These are phyloP conservation scores for Nannoperca australis DNA, from an alignment of 2,797 vertebrate species.

Conservation along the genomic window DNA sequence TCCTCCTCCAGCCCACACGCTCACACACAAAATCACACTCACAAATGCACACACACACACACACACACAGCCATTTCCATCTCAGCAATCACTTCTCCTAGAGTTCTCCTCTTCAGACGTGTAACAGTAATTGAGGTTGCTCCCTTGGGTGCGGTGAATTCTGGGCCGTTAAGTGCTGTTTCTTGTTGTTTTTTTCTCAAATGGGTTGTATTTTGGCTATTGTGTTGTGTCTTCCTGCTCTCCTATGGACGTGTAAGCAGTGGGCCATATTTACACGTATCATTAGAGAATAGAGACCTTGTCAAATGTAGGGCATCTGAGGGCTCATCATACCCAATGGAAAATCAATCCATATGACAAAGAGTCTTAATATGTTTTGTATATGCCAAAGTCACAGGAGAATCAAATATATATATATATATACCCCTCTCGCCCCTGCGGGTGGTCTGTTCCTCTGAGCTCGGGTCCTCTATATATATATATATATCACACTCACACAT, in stretches of 20 bases:
- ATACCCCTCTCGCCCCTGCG: too few relatives aligned
- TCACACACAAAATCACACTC: constrained; percentile 55
- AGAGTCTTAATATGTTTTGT: constrained; percentile 68
- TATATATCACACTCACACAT: too few relatives aligned
- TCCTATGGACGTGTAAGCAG: constrained; percentile 77
- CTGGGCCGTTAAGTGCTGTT: constrained; percentile 91
- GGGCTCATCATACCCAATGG: constrained; percentile 78
- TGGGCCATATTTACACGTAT: constrained; percentile 84
- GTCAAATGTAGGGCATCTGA: constrained; percentile 72
- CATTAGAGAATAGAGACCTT: constrained; percentile 79
- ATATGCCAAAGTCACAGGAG: constrained; percentile 62
- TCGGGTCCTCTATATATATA: too few relatives aligned
- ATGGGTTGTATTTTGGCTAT: constrained; percentile 89
- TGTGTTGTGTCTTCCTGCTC: constrained; percentile 84
- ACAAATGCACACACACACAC: constrained; percentile 61
- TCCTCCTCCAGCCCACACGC: constrained; percentile 66
- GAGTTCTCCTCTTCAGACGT: constrained; percentile 88
- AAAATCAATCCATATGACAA: constrained; percentile 82
- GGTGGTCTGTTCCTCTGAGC: too few relatives aligned
- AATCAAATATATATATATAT: too few relatives aligned
- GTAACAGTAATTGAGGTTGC: constrained; percentile 89
- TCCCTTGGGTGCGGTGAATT: constrained; percentile 88
- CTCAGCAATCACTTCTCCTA: constrained; percentile 86
- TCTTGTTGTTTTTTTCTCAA: constrained; percentile 90
- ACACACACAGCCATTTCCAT: constrained; percentile 78